Evolutionary conservation across 2,797 vertebrate genomes (phyloP), one percentile per base, ranked within the genome.

Genomic region (Arnoldichthys spilopterus): DNA sequence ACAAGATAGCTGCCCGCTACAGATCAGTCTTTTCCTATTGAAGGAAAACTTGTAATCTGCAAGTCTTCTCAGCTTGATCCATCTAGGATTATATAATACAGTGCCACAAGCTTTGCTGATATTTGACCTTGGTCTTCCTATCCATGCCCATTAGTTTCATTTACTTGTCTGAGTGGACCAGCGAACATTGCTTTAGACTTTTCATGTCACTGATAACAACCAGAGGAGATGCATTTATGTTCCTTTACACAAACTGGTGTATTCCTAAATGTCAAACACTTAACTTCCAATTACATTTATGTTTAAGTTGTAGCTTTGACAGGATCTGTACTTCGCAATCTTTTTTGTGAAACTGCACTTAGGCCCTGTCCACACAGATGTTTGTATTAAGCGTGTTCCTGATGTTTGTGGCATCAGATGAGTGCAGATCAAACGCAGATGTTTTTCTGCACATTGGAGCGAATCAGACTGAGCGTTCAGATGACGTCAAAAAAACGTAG

Each of bases 1-100:
- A 45, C 26, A 47, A 54, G 61, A 72, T 58, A 20, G 49, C 47
- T 22, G 68, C 22, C 12, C 1, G 56, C 68, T 72, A 37, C 47
- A 28, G 56, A 53, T 43, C 20, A 64, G 49, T 20, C 70, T 54
- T 0, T 76, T 75, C 26, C 49, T 40, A 18, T 51, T 71, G 47
- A 26, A 45, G 40, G 13, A 67, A 26, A 13, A 4, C 45, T 28
- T 45, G 13, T 67, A 45, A 47, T 68, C 66, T 47, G 49, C 30
- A 32, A 12, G 32, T 51, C 18, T 53, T 18, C 47, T 53, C 28
- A 12, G 49, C 8, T 30, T n/a, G 47, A 53, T 12, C 7, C 24
- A 49, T 69, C 66, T 49, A 24, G 47, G 47, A 32, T 30, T 49
- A 69, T 32, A 70, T 32, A 26, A 32, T n/a, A 18, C 18, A 51